A percentile compares a stretch with the other conserved stretches of the same genome.
Conservation (phyloP, 2,113 vertebrate species). For the Lepidothrix coronata region DNA sequence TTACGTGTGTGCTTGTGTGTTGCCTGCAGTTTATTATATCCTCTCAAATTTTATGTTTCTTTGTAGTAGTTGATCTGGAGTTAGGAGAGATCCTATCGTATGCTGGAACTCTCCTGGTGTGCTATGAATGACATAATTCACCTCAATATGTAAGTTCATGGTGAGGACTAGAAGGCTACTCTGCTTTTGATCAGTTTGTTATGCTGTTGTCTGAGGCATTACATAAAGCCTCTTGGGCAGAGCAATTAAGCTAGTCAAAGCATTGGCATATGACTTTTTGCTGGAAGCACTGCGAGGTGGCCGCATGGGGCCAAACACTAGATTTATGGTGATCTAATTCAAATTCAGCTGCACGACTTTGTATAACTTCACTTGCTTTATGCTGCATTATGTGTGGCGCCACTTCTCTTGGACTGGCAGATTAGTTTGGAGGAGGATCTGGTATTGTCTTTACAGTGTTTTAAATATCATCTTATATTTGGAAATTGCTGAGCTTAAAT, state of each 20-base stretch:
- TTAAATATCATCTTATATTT: neutral
- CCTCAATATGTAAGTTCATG: neutral
- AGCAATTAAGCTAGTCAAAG: neutral
- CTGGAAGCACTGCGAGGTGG: neutral
- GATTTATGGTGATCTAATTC: constrained; percentile 12
- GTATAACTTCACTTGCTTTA: constrained; percentile 1
- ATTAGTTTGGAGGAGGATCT: neutral
- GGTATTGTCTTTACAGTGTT: neutral
- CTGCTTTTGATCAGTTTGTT: neutral
- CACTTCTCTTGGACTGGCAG: neutral
- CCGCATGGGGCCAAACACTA: neutral
- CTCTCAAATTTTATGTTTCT: neutral
- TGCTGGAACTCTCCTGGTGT: neutral
- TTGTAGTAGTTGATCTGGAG: neutral
- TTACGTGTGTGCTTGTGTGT: neutral
- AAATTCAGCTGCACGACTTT: neutral
- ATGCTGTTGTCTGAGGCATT: neutral
- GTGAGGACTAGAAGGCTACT: neutral
- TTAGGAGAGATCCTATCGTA: neutral
- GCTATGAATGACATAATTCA: neutral
- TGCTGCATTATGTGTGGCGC: neutral
- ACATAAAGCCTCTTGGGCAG: neutral
- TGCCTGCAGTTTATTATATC: neutral
- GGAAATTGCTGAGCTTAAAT: neutral
- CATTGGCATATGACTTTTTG: neutral